A percentile compares a stretch with the other conserved stretches of the same genome.
Evolutionary conservation across 1,140 invertebrate species (phyloP).

Genomic region (Caligus rogercresseyi): DNA sequence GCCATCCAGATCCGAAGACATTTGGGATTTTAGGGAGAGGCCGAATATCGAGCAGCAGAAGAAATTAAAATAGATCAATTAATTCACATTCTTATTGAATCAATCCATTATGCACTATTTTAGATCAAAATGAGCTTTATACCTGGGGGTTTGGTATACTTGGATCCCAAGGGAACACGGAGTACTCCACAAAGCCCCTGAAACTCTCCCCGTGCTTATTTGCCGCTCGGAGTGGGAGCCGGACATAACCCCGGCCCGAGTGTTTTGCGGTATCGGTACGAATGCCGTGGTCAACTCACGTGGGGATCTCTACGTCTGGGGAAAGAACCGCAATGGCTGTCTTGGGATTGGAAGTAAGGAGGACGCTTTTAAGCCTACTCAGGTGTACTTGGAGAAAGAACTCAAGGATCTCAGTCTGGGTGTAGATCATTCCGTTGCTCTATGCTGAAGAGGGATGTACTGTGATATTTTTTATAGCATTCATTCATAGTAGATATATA

Average conservation of each 20-base stretch:
- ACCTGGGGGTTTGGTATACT: conserved; percentile 84
- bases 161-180: conserved; percentile 61
- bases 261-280: conserved; percentile 53
- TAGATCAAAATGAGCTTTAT: conserved; percentile 62
- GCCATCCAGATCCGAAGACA: too few relatives aligned
- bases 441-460: conserved; percentile 36
- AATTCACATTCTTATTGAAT: background rate
- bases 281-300: conserved; percentile 55
- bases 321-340: conserved; percentile 58
- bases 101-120: conserved; percentile 23
- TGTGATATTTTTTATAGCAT: background rate
- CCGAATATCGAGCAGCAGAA: too few relatives aligned
- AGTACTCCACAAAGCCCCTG: conserved; percentile 43
- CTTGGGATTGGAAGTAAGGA: conserved; percentile 57
- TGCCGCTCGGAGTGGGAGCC: conserved; percentile 61
- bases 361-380: conserved; percentile 73
- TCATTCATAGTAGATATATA: too few relatives aligned
- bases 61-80: too few relatives aligned
- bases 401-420: conserved; percentile 54
- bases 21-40: too few relatives aligned
- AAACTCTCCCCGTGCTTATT: conserved; percentile 59
- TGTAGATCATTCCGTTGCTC: conserved; percentile 60
- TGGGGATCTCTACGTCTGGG: conserved; percentile 77
- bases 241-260: conserved; percentile 37
- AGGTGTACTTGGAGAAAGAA: conserved; percentile 53